Conservation (phyloP, 2,888 invertebrate species). For the Aporophyla nigra region DNA sequence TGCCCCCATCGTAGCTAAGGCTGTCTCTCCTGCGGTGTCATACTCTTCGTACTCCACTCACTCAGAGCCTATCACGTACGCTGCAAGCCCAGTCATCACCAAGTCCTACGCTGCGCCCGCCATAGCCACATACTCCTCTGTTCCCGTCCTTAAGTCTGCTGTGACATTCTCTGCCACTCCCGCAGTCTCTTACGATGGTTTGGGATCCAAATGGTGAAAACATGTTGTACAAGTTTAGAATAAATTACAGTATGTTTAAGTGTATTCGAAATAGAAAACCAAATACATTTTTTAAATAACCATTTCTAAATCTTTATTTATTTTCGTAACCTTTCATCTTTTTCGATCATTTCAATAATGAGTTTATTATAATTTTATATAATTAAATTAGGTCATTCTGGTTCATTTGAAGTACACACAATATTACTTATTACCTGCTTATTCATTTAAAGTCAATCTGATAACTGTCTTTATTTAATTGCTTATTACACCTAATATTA, state of each 20-base stretch:
- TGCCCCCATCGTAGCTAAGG: conserved; percentile 81
- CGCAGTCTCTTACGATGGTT: conserved; percentile 77
- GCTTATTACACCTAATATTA: no score
- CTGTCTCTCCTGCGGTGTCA: conserved; percentile 57
- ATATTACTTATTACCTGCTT: no score
- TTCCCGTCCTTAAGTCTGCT: conserved; percentile 72
- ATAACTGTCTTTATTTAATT: no score
- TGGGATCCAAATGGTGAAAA: conserved; percentile 76
- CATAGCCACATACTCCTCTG: conserved; percentile 71
- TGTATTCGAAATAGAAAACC: no score
- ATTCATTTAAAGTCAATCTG: no score
- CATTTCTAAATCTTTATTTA: no score
- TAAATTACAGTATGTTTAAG: no score
- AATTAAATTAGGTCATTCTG: no score
- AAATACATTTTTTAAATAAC: not conserved
- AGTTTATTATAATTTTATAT: no score
- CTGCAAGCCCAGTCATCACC: conserved; percentile 85
- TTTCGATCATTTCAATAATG: no score
- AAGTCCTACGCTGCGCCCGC: conserved; percentile 79
- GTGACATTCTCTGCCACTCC: conserved; percentile 77
- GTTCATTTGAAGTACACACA: no score
- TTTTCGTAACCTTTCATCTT: no score
- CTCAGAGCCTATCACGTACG: conserved; percentile 74
- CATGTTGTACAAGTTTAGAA: conserved; percentile 35
- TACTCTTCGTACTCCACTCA: conserved; percentile 64